Evolutionary conservation across 2,797 vertebrate species (phyloP).

Genomic region (Paramormyrops hopkinsi): DNA sequence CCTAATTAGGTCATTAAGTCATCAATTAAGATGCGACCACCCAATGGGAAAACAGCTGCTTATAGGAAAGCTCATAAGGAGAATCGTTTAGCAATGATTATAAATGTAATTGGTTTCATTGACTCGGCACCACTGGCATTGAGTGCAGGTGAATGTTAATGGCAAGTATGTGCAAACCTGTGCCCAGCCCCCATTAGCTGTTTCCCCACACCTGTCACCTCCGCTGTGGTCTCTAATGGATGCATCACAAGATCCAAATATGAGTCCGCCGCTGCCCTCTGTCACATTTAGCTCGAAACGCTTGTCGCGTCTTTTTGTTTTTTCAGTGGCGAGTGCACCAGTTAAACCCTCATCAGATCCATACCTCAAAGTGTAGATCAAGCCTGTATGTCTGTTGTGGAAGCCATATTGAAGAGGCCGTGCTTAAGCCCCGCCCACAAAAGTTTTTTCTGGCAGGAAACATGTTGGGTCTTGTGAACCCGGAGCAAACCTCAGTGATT

Average conservation of each 20-base stretch:
- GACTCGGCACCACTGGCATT: neutral
- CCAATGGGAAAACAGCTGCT: neutral
- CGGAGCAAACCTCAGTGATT: neutral
- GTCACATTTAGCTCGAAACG: neutral
- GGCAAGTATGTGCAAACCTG: neutral
- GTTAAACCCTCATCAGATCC: neutral
- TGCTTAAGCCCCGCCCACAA: neutral
- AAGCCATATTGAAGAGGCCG: neutral
- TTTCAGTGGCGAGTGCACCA: neutral
- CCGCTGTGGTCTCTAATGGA: neutral
- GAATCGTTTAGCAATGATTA: neutral
- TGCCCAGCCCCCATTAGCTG: neutral
- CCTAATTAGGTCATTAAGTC: constrained; percentile 2
- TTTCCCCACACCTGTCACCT: neutral
- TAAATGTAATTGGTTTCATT: neutral
- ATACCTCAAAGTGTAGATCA: neutral
- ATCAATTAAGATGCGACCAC: neutral
- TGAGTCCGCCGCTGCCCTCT: neutral
- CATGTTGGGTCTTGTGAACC: neutral
- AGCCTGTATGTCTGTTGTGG: neutral
- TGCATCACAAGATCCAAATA: neutral
- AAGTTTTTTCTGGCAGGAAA: neutral
- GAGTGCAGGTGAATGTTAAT: neutral
- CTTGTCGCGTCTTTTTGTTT: neutral
- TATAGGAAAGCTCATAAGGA: neutral